Base-by-base conservation (phyloP, 2,113 vertebrate genomes). In the Alces alces region DNA sequence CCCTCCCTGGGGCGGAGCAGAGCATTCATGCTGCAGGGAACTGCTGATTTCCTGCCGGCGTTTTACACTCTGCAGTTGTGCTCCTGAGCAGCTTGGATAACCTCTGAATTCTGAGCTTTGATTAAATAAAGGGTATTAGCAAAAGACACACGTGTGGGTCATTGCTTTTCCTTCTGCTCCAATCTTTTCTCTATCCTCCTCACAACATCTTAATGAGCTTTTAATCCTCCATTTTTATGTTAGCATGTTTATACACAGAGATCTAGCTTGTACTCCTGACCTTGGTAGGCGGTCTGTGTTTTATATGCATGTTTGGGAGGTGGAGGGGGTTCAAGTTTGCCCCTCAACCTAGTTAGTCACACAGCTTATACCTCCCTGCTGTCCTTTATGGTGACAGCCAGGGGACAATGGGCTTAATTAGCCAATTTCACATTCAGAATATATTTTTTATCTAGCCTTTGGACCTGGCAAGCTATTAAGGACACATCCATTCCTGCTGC, bases 341-440 rank as follows among this genome's bases (percentile, higher is more conserved):
- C 93, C 88, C 36, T 19, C 76, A 83, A 1, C 55, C 76, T 92
- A 21, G 4, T 90, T 60, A 92, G 43, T 55, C 43, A 52, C 80
- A 57, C 3, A 85, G 73, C 58, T 43, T 30, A 0, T 19, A n/a
- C 30, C n/a, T 80, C n/a, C 61, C n/a, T 45, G n/a, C 79, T 28
- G 33, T 86, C 55, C 64, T 47, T 96, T 4, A 43, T 79, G 79
- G 70, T 87, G 93, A 73, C 94, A 96, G 33, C 33, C 43, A 61
- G 70, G 36, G 36, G 94, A 78, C 43, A 55, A 6, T 64, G 79
- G 55, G 36, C 73, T 92, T 97, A 73, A 82, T 89, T 79, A 97
- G 76, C 43, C 21, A 52, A 15, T 84, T 93, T 93, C 9, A 27
- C 54, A 86, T 96, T 95, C 95, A 86, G 73, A 86, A 64, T 79